Evolutionary conservation across 2,888 invertebrate genomes (phyloP), one percentile per base, ranked within the genome.

Genomic region (Xylocampa areola): DNA sequence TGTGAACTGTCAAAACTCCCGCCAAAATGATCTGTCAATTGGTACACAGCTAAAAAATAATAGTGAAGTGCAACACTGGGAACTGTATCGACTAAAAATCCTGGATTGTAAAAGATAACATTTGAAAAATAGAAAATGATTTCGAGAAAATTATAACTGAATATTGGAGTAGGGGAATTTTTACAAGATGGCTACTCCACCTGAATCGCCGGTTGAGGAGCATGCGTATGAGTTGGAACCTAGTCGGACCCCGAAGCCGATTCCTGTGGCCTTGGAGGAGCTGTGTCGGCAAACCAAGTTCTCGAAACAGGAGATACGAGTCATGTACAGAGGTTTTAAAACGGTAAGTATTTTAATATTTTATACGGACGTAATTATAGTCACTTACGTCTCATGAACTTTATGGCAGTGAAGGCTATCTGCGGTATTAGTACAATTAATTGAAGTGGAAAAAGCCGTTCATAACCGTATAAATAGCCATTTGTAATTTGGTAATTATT

Each of bases 291-390:
- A 97, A 89, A 98, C 98, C 51, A 98, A 99, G 92, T 99, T 99
- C 94, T 97, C 98, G 43, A 96, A 98, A 81, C 98, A 98, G 88
- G 99, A 99, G 93, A 98, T 99, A 72, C 96, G 99, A 78, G 97
- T 98, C 82, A 98, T 99, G 98, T 99, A 99, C 90, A 95, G 99
- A 81, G 99, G 99, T 73, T 99, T 99, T 91, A 99, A 99, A 94
- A 98, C 98, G 96, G 98, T 98, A 75, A 94, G 95, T 89, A 1
- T 0, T 25, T 51, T 4, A 36, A 35, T 21, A 11, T 19, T 17
- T 10, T n/a, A n/a, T n/a, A n/a, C n/a, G n/a, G n/a, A n/a, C n/a
- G n/a, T n/a, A n/a, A n/a, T n/a, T n/a, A n/a, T n/a, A n/a, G n/a
- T n/a, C n/a, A n/a, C n/a, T n/a, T n/a, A n/a, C n/a, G n/a, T n/a